A percentile compares a stretch with the other conserved stretches of the same genome.
These are phyloP conservation scores for Eretmocerus hayati DNA, from an alignment of 2,888 invertebrate species.

Conservation along the genomic window DNA sequence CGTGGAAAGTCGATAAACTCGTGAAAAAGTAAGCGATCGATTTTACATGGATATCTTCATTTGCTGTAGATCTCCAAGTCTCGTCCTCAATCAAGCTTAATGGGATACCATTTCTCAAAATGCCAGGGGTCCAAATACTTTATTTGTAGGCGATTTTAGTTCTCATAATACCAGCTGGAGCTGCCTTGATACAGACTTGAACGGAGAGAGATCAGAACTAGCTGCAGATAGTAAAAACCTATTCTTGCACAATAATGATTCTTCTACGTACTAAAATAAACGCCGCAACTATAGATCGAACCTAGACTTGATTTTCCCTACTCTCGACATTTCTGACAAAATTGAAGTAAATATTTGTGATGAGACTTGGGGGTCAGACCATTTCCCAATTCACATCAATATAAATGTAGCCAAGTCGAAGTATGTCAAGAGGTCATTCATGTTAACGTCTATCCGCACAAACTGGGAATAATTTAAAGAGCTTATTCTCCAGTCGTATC, in stretches of 20 bases:
- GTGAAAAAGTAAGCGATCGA: not conserved
- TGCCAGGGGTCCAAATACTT: not conserved
- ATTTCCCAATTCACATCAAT: not conserved
- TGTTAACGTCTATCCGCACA: no score
- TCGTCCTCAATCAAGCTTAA: not conserved
- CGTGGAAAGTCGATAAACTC: not conserved
- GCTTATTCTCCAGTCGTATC: no score
- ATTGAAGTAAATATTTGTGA: not conserved
- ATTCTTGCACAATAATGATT: not conserved
- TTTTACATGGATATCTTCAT: not conserved
- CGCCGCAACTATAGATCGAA: not conserved
- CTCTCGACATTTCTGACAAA: not conserved
- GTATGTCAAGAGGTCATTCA: no score
- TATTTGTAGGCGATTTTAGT: conserved; percentile 11
- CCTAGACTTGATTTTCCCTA: conserved; percentile 9
- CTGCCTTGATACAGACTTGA: conserved; percentile 4
- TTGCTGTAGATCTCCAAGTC: not conserved
- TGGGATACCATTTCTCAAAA: conserved; percentile 6
- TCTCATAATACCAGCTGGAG: conserved; percentile 9
- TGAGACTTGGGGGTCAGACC: not conserved
- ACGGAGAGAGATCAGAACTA: not conserved
- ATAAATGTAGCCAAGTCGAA: not conserved
- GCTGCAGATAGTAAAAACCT: not conserved
- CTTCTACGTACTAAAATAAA: not conserved
- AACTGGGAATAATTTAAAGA: no score